Evolutionary conservation across 2,888 invertebrate species (phyloP).

Genomic region (Phaedon cochleariae): DNA sequence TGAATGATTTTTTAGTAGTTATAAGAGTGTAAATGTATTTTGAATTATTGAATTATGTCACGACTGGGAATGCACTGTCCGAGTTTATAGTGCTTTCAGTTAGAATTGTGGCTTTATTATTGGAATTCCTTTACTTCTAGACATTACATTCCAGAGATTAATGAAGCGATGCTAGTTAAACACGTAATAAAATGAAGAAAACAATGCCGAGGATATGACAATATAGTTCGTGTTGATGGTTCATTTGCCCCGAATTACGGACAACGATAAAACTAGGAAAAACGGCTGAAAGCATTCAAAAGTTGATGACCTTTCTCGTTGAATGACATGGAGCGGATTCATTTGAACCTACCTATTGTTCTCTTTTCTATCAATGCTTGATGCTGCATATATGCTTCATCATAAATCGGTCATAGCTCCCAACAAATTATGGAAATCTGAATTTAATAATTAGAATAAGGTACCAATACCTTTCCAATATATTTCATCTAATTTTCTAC

Average conservation of each 20-base stretch:
- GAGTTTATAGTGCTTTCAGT: background rate
- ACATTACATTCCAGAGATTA: background rate
- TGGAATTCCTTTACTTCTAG: background rate
- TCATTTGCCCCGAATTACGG: constrained; percentile 4
- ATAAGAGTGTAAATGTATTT: too few relatives aligned
- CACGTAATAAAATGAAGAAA: background rate
- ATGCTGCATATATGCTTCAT: too few relatives aligned
- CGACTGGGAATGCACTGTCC: too few relatives aligned
- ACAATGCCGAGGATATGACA: constrained; percentile 1
- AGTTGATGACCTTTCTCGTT: constrained; percentile 12
- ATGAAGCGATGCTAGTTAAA: background rate
- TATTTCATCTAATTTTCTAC: too few relatives aligned
- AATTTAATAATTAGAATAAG: too few relatives aligned
- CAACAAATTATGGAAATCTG: too few relatives aligned
- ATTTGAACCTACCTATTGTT: background rate
- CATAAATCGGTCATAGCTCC: too few relatives aligned
- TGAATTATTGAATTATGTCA: too few relatives aligned
- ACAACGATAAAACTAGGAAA: constrained; percentile 8
- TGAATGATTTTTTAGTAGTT: too few relatives aligned
- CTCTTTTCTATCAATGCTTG: too few relatives aligned
- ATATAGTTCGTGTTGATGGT: constrained; percentile 17
- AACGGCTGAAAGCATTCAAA: background rate
- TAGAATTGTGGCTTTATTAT: background rate
- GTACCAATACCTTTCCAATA: too few relatives aligned
- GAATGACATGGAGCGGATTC: background rate